A percentile compares a stretch with the other conserved stretches of the same genome.
Evolutionary conservation across 2,888 invertebrate genomes (phyloP).

Genomic region (Ophion obscuratus): DNA sequence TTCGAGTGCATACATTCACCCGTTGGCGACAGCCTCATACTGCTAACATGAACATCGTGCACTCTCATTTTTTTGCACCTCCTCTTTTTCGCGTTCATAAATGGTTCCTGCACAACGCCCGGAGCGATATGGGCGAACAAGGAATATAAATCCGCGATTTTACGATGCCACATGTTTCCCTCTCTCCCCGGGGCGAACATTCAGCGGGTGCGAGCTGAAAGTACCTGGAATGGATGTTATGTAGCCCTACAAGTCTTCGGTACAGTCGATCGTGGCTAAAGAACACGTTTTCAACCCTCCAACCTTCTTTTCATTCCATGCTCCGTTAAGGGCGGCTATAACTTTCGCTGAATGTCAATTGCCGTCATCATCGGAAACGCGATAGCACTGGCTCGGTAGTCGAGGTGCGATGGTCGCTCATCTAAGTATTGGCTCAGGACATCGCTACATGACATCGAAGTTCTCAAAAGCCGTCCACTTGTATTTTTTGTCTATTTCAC

Average conservation of each 20-base stretch:
- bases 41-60: constrained; percentile 25
- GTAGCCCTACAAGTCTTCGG: not conserved
- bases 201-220: constrained; percentile 7
- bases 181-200: constrained; percentile 16
- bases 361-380: no score
- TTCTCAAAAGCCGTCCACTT: no score
- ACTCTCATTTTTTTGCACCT: constrained; percentile 13
- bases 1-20: constrained; percentile 17
- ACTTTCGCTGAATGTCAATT: no score
- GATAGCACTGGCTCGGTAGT: no score
- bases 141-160: constrained; percentile 71
- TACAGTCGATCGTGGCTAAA: not conserved
- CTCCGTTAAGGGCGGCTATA: no score
- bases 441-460: not conserved
- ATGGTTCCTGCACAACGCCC: constrained; percentile 49
- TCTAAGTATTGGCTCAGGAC: not conserved
- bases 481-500: no score
- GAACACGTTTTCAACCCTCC: not conserved
- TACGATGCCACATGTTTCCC: constrained; percentile 67
- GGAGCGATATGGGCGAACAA: constrained; percentile 33
- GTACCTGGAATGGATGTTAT: constrained; percentile 14
- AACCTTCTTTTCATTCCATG: not conserved
- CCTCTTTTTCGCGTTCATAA: constrained; percentile 49
- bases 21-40: constrained; percentile 16
- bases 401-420: not conserved